Evolutionary conservation across 2,888 invertebrate species (phyloP), one percentile per base, ranked within the genome.

Genomic region (Chaetogeoica ovagalla): DNA sequence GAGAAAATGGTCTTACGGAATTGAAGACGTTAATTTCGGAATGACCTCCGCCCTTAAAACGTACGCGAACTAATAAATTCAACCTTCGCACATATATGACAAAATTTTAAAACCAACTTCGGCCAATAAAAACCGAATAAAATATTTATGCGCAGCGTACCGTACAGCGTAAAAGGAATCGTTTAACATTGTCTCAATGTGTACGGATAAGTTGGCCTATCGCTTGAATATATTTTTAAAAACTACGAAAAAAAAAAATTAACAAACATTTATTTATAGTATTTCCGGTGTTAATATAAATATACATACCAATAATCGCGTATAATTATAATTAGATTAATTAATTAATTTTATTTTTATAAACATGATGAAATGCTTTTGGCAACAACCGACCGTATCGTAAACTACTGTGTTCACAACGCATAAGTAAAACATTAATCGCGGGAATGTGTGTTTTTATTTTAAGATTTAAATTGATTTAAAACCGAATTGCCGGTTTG

Each of bases 281-380:
- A 43, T 43, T 43, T 48, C 48, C 48, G 48, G 48, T 60, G 23
- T 60, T 60, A 23, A 23, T 23, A 13, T 23, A 13, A 13, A 23
- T 23, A 1, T 60, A n/a, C n/a, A 23, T 23, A 23, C 23, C 13
- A 23, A 52, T 21, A 66, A 66, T 55, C 30, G 11, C 19, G 23
- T 52, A 48, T 52, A 48, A 52, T 55, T 69, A 52, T 21, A 66
- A 48, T 48, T 70, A n/a, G 37, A 48, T 48, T 15, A 43, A 66
- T 19, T 69, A 57, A 48, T 48, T 71, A 37, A 21, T 39, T 70
- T 39, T 39, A 59, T 71, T 71, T 69, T 37, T 21, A 21, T 59
- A 39, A 21, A 59, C 39, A 71, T 21, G 59, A 43, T 39, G 39
- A 72, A 48, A 48, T 48, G 52, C n/a, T 52, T 72, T 72, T 62